Evolutionary conservation across 2,888 invertebrate genomes (phyloP), one percentile per base, ranked within the genome.

Genomic region (Philhelius pedissequus): DNA sequence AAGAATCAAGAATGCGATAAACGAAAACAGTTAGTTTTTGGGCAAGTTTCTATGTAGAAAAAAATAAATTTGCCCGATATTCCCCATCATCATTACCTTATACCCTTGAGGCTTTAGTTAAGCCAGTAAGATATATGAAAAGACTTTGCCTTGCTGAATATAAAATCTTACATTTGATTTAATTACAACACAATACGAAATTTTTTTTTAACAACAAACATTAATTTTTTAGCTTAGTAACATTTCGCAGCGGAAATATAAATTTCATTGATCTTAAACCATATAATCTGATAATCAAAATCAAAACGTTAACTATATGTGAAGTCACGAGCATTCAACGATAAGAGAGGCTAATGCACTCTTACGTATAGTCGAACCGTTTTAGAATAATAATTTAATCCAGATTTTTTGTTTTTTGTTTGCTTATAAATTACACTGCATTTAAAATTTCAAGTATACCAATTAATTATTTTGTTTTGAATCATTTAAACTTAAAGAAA

Each of bases 321-420:
- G 8, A 38, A 58, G 25, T 58, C 38, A 58, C 60, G 40, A 60
- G 60, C 8, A 22, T 58, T 22, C 9, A 25, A 40, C 40, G 60
- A 60, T 60, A 60, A 60, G 60, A 40, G 40, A 60, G 60, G 40
- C 40, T 25, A 60, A 60, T 25, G 35, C 15, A 22, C 60, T 60
- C 38, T 40, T 40, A 60, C 60, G 60, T 60, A n/a, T 40, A 15
- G 8, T 60, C 15, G 8, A 15, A 27, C 52, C 1, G 52, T 56
- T 60, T 60, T 40, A 40, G 38, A 9, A 60, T 9, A 7, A 45
- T 4, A n/a, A 60, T n/a, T n/a, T 60, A 60, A 60, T 58, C 38
- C 58, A 58, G 25, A 58, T 58, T 38, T 1, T 15, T 35, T n/a
- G n/a, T n/a, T n/a, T n/a, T n/a, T n/a, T n/a, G n/a, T n/a, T n/a